A percentile compares a stretch with the other conserved stretches of the same genome.
Evolutionary conservation across 2,113 vertebrate genomes (phyloP).

Genomic region (Chionis minor): DNA sequence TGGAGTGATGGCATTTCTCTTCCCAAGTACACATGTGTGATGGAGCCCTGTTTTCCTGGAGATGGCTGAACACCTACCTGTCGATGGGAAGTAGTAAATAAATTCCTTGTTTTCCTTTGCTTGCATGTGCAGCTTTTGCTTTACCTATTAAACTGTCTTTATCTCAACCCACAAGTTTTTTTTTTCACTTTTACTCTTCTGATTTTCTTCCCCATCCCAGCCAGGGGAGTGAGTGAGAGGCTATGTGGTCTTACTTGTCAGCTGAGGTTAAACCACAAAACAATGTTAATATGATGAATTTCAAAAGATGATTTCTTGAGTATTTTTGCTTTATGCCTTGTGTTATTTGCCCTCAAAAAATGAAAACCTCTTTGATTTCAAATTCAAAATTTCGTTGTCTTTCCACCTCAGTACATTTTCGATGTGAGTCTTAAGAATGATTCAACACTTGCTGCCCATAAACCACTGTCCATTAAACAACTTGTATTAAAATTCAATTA

Average conservation of each 20-base stretch:
- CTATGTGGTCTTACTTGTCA: background rate
- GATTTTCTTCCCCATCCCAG: background rate
- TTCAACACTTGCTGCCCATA: background rate
- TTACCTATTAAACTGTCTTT: background rate
- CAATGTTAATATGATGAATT: background rate
- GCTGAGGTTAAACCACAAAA: background rate
- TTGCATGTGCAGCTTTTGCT: background rate
- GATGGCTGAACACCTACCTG: background rate
- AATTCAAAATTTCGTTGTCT: background rate
- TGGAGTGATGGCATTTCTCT: background rate
- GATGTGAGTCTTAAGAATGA: background rate
- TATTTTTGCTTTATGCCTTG: background rate
- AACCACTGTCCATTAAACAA: background rate
- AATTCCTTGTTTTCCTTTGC: background rate
- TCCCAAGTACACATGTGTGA: background rate
- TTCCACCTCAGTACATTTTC: background rate
- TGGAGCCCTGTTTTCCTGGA: background rate
- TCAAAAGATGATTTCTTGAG: background rate
- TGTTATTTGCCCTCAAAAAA: background rate
- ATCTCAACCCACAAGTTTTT: background rate
- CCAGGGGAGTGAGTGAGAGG: background rate
- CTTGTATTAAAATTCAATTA: background rate
- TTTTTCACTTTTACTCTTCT: background rate
- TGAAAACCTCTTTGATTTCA: background rate
- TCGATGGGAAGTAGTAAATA: background rate